A percentile compares a stretch with the other conserved stretches of the same genome.
phyloP scores from a whole-genome alignment of 2,113 vertebrate genomes.

The Morone saxatilis region DNA sequence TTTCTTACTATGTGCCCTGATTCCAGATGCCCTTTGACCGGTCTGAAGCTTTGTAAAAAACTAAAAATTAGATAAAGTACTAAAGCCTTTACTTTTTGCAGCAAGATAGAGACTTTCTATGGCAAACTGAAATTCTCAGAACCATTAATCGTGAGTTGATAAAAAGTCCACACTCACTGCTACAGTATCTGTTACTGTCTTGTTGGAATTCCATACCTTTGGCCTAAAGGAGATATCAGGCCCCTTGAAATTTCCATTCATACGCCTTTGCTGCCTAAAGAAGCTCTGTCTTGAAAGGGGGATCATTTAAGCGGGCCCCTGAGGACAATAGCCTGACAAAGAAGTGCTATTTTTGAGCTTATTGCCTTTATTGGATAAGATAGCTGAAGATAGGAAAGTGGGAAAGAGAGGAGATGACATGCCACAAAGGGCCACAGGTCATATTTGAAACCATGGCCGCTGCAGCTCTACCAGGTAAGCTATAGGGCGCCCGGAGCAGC shows the following conservation, averaged over 20 bases:
- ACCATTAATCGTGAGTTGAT: slow-evolving; percentile 10
- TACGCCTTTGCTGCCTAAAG: slow-evolving; percentile 20
- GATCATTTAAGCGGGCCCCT: slow-evolving; percentile 21
- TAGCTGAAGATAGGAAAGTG: too few relatives aligned
- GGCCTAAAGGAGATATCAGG: slow-evolving; percentile 25
- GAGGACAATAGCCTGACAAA: slow-evolving; percentile 42
- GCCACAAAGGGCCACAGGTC: too few relatives aligned
- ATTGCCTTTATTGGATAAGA: too few relatives aligned
- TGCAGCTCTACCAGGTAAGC: too few relatives aligned
- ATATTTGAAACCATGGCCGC: too few relatives aligned
- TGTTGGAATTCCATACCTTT: slow-evolving; percentile 53
- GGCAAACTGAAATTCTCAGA: not conserved
- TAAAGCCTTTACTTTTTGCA: not conserved
- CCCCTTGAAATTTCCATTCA: slow-evolving; percentile 46
- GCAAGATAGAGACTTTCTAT: not conserved
- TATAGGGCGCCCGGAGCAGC: not conserved
- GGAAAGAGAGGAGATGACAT: too few relatives aligned
- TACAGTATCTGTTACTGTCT: slow-evolving; percentile 51
- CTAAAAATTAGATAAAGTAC: not conserved
- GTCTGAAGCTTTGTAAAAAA: slow-evolving; percentile 11
- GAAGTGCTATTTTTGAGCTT: slow-evolving; percentile 30
- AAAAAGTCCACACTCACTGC: slow-evolving; percentile 6
- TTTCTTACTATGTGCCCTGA: slow-evolving; percentile 26
- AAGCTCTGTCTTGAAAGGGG: slow-evolving; percentile 4
- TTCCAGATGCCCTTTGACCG: slow-evolving; percentile 58